Conservation (phyloP, 92 coral and sea anemone genomes). For the Porites cylindrica region DNA sequence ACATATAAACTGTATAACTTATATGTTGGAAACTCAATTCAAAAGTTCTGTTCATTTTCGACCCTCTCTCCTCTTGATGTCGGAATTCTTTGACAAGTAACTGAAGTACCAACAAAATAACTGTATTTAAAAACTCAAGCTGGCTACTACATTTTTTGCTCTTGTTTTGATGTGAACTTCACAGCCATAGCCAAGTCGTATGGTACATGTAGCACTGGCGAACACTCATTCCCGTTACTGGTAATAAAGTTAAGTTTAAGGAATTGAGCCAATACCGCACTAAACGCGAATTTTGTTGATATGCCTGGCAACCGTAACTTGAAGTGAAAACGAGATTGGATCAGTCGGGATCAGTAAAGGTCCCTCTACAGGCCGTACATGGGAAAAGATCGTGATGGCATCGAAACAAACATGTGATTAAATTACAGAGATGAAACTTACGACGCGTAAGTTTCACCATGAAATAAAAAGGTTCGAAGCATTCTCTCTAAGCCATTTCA, state of each 20-base stretch:
- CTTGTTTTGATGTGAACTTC: background rate
- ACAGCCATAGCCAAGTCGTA: background rate
- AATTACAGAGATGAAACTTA: conserved; percentile 28
- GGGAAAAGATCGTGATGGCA: conserved; percentile 4
- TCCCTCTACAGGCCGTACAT: background rate
- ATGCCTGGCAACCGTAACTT: conserved; percentile 1
- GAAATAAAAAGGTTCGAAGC: background rate
- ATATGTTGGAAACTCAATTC: conserved; percentile 16
- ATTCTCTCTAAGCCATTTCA: background rate
- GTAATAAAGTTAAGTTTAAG: background rate
- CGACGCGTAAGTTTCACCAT: background rate
- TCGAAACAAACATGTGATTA: conserved; percentile 29
- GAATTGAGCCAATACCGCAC: background rate
- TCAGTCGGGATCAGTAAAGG: conserved; percentile 12
- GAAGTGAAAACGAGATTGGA: conserved; percentile 2
- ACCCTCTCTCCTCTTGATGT: background rate
- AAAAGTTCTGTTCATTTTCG: conserved; percentile 21
- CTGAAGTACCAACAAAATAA: background rate
- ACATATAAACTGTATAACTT: background rate
- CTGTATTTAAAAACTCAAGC: background rate
- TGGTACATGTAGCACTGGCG: background rate
- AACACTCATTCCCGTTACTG: background rate
- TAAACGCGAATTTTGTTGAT: background rate
- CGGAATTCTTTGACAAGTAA: background rate
- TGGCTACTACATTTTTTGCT: background rate